A percentile compares a stretch with the other conserved stretches of the same genome.
phyloP scores from a whole-genome alignment of 2,888 invertebrate species.

The Holacanthella duospinosa region DNA sequence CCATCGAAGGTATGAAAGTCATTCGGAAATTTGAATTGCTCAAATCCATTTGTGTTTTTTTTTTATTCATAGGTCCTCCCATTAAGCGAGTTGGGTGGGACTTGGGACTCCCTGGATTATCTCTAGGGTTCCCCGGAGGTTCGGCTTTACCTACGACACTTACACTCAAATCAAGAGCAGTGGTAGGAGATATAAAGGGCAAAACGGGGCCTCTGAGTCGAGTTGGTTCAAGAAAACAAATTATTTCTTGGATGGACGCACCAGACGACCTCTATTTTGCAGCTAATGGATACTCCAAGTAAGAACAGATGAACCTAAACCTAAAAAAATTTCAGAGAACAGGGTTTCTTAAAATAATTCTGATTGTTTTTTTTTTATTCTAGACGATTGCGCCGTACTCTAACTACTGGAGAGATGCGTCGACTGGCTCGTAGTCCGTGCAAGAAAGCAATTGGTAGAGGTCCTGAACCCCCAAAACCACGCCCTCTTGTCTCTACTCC shows the following conservation, averaged over 20 bases:
- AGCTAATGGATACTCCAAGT: slow-evolving; percentile 84
- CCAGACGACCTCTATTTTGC: slow-evolving; percentile 94
- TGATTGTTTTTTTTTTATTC: slow-evolving; percentile 19
- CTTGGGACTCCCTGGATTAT: slow-evolving; percentile 27
- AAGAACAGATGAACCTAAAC: slow-evolving; percentile 41
- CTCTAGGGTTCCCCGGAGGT: no score
- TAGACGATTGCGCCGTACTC: slow-evolving; percentile 72
- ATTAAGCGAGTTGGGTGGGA: slow-evolving; percentile 57
- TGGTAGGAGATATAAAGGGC: slow-evolving; percentile 56
- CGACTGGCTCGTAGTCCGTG: slow-evolving; percentile 78
- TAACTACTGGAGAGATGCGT: slow-evolving; percentile 66
- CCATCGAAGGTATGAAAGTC: slow-evolving; percentile 54
- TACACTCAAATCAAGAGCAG: slow-evolving; percentile 40
- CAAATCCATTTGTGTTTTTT: background rate
- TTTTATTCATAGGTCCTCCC: slow-evolving; percentile 48
- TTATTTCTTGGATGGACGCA: slow-evolving; percentile 96
- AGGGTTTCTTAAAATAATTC: slow-evolving; percentile 11
- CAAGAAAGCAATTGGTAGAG: slow-evolving; percentile 30
- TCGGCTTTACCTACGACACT: slow-evolving; percentile 28
- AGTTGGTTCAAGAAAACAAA: slow-evolving; percentile 67
- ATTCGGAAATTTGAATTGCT: background rate
- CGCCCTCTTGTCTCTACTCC: background rate
- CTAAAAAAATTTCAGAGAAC: background rate
- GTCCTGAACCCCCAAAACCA: slow-evolving; percentile 19
- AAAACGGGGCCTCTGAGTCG: slow-evolving; percentile 68